Conservation (phyloP, 2,113 vertebrate species). For the Xiphophorus couchianus region DNA sequence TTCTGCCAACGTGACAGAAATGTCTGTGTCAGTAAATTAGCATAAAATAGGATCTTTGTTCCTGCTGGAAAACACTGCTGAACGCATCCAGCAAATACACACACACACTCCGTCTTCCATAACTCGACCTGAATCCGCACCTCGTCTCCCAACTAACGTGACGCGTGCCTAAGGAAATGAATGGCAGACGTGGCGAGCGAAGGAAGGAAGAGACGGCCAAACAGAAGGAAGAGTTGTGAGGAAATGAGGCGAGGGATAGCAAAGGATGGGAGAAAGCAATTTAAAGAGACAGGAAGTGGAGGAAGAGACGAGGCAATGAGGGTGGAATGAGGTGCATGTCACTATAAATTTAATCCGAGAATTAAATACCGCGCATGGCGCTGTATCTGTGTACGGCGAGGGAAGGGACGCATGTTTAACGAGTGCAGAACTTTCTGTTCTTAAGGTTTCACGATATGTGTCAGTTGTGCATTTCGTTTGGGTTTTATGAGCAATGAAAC, state of each 20-base stretch:
- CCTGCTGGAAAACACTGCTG: constrained; percentile 52
- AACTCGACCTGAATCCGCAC: not conserved
- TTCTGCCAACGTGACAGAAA: constrained; percentile 60
- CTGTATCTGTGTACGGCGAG: not conserved
- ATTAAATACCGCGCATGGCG: not conserved
- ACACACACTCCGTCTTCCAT: not conserved
- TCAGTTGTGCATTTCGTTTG: not conserved
- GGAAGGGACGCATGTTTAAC: not conserved
- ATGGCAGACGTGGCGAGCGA: not conserved
- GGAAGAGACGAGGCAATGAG: not conserved
- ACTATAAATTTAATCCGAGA: not conserved
- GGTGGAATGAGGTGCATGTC: not conserved
- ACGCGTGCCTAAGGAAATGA: not conserved
- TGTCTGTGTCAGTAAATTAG: constrained; percentile 46
- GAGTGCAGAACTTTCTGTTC: not conserved
- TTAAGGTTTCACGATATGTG: not conserved
- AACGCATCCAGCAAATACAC: constrained; percentile 26
- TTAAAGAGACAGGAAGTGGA: not conserved
- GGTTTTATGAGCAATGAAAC: not conserved
- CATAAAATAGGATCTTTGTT: constrained; percentile 65
- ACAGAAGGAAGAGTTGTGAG: not conserved
- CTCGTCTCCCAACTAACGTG: not conserved
- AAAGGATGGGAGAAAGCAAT: not conserved
- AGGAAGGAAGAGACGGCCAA: not conserved
- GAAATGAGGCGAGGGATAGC: not conserved